Base-by-base conservation (phyloP, 2,797 vertebrate genomes). In the Brachyrhaphis roseni region DNA sequence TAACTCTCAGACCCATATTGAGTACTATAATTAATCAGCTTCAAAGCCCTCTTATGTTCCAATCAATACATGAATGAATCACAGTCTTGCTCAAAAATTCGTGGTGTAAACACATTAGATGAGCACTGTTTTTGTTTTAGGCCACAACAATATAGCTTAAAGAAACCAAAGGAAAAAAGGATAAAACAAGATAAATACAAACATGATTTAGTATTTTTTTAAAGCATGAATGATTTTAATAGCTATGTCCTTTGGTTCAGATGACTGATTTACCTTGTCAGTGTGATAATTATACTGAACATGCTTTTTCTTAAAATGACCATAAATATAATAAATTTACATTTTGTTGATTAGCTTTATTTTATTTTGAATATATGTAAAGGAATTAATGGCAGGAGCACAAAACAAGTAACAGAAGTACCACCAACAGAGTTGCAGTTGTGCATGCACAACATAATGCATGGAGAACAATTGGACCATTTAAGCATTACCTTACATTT, bases 21-120 rank as follows among this genome's bases (percentile, higher is more conserved):
- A 90, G 78, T 72, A 82, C 43, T 70, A 86, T 86, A 83, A 92
- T 91, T 89, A 85, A 91, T 90, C 83, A 78, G 79, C 85, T 82
- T 86, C 86, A 84, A 89, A 88, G 87, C 70, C 18, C 45, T 75
- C 81, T 86, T 78, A 57, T 74, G 76, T 20, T 62, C 41, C 43
- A 72, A 77, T 92, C 88, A 13, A 90, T 89, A 78, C 75, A 73
- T 16, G 57, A 89, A 78, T 55, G 73, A 85, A 80, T 82, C 82
- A 68, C 76, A 84, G 79, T 84, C 74, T 82, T 78, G 78, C 78
- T 76, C 5, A 34, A 75, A 80, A 80, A 85, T 84, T 89, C 82
- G 57, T 15, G 45, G 26, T 46, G 84, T 83, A 75, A 88, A 87
- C 75, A 76, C 51, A 78, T 82, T 57, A 75, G 53, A 41, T 59